Evolutionary conservation across 2,888 invertebrate species (phyloP).

Genomic region (Gasteruption jaculator): DNA sequence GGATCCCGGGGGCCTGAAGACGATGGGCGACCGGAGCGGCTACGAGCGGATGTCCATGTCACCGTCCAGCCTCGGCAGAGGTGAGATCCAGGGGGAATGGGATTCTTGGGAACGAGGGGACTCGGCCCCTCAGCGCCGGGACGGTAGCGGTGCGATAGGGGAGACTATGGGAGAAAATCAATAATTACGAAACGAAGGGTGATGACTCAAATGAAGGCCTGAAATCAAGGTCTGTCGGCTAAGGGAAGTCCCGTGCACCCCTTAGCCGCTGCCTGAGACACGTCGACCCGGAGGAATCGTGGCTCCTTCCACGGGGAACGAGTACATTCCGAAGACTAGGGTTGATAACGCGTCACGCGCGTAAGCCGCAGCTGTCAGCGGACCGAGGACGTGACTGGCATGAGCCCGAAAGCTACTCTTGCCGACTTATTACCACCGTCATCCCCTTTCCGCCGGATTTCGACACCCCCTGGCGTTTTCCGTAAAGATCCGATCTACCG

Average conservation of each 20-base stretch:
- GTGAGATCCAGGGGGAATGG: constrained; percentile 54
- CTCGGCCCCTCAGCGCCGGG: no score
- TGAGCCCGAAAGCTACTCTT: constrained; percentile 38
- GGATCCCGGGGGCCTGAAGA: no score
- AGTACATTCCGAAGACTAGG: constrained; percentile 50
- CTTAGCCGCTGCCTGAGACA: constrained; percentile 18
- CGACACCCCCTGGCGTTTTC: constrained; percentile 48
- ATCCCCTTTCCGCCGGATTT: constrained; percentile 37
- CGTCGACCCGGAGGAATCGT: constrained; percentile 40
- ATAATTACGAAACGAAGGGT: constrained; percentile 51
- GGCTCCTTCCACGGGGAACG: no score
- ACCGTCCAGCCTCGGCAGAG: constrained; percentile 73
- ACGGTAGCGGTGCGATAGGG: no score
- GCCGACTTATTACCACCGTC: constrained; percentile 48
- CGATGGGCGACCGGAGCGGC: no score
- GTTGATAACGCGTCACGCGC: constrained; percentile 51
- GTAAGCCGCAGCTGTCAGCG: constrained; percentile 52
- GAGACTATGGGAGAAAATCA: constrained; percentile 52
- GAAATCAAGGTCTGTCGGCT: constrained; percentile 47
- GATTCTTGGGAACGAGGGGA: constrained; percentile 4
- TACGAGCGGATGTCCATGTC: constrained; percentile 62
- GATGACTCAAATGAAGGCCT: constrained; percentile 51
- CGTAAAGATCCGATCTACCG: no score
- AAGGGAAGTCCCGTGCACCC: constrained; percentile 36
- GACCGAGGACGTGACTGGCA: constrained; percentile 51